Evolutionary conservation across 2,113 vertebrate species (phyloP).

Genomic region (Xiphias gladius): DNA sequence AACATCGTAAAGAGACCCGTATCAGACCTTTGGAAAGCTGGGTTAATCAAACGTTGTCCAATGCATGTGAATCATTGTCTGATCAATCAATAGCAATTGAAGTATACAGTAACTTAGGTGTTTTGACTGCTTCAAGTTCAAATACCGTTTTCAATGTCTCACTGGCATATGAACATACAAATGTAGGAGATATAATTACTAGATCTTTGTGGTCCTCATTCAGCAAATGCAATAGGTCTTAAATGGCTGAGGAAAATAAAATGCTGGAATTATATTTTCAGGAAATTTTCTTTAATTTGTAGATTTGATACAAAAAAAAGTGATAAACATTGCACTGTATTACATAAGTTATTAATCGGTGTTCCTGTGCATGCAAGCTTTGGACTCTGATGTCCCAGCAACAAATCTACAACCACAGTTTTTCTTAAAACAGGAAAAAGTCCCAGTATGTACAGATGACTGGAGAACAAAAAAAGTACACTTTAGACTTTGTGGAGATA

Average conservation of each 20-base stretch:
- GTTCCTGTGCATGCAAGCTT: slow-evolving; percentile 65
- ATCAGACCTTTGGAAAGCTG: background rate
- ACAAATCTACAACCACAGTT: slow-evolving; percentile 56
- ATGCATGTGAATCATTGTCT: background rate
- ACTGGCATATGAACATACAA: background rate
- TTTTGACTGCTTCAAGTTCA: background rate
- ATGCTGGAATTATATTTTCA: slow-evolving; percentile 12
- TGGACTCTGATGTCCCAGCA: slow-evolving; percentile 45
- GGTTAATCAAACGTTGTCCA: background rate
- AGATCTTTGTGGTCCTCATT: background rate
- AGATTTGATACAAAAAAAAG: slow-evolving; percentile 76
- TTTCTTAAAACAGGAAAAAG: slow-evolving; percentile 47
- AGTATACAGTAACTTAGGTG: background rate
- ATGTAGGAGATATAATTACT: background rate
- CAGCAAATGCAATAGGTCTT: background rate
- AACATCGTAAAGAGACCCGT: background rate
- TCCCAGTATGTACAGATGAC: slow-evolving; percentile 34
- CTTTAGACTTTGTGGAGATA: slow-evolving; percentile 27
- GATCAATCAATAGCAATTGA: background rate
- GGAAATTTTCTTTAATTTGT: slow-evolving; percentile 61
- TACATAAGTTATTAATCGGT: slow-evolving; percentile 48
- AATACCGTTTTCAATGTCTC: background rate
- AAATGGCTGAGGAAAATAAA: slow-evolving; percentile 3
- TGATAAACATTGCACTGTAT: slow-evolving; percentile 51
- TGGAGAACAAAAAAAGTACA: slow-evolving; percentile 30